Percentiles rank a stretch among this genome's conserved stretches.
Evolutionary conservation across 2,113 vertebrate genomes (phyloP).

Genomic region (Gila orcuttii): DNA sequence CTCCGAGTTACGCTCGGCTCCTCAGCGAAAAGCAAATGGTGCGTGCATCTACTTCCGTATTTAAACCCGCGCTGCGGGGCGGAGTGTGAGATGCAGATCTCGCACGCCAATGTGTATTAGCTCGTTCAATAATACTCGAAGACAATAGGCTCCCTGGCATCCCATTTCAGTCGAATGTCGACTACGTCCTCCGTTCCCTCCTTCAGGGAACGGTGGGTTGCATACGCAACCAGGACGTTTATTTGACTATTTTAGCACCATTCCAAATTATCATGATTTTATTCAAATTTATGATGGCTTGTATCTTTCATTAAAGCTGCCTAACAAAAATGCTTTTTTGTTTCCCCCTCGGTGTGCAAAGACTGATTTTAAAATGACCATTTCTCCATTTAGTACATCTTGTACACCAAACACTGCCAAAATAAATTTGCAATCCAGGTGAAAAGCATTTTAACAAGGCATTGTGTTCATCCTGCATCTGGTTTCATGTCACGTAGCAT

Average conservation of each 20-base stretch:
- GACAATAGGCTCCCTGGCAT: too few relatives aligned
- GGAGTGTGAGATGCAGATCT: too few relatives aligned
- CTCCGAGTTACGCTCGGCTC: too few relatives aligned
- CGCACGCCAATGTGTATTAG: too few relatives aligned
- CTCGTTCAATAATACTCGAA: too few relatives aligned
- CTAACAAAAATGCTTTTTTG: neutral
- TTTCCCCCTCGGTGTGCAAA: neutral
- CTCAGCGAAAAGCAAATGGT: too few relatives aligned
- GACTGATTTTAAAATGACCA: neutral
- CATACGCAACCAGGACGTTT: too few relatives aligned
- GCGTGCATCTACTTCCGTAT: too few relatives aligned
- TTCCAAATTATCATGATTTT: neutral
- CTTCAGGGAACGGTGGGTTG: too few relatives aligned
- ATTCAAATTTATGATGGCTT: neutral
- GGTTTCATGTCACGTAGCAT: neutral
- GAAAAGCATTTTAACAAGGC: slow-evolving; percentile 12
- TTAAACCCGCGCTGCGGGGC: too few relatives aligned
- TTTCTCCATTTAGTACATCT: neutral
- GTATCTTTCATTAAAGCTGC: neutral
- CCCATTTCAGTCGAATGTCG: too few relatives aligned
- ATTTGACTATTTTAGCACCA: neutral
- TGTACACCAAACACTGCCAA: neutral
- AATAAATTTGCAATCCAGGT: neutral
- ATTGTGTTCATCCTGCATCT: neutral
- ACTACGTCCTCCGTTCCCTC: too few relatives aligned